These are phyloP conservation scores for Sialis fuliginosa DNA, from an alignment of 2,888 invertebrate genomes.

Conservation along the genomic window DNA sequence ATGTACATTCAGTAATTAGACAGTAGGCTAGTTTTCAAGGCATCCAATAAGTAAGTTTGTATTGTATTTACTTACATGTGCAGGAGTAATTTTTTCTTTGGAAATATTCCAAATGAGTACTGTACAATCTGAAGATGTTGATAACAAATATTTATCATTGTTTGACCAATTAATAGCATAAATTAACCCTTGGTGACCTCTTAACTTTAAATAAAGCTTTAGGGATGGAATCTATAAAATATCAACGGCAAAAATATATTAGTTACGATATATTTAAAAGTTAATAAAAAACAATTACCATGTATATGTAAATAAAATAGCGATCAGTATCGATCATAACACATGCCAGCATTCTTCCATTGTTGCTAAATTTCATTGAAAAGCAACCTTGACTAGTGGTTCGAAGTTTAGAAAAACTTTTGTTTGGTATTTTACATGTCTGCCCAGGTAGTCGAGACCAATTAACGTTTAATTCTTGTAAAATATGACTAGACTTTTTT, in stretches of 20 bases:
- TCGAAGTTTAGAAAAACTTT: constrained; percentile 22
- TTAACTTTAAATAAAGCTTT: constrained; percentile 21
- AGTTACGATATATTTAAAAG: background rate
- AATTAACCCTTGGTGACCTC: constrained; percentile 42
- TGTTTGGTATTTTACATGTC: constrained; percentile 40
- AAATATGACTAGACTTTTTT: background rate
- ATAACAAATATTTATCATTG: constrained; percentile 32
- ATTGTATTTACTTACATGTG: no score
- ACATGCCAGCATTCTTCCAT: constrained; percentile 34
- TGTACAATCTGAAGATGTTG: constrained; percentile 41
- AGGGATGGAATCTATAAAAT: constrained; percentile 13
- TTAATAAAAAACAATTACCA: constrained; percentile 20
- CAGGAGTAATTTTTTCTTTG: no score
- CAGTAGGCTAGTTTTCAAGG: no score
- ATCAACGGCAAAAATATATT: background rate
- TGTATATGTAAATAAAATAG: constrained; percentile 30
- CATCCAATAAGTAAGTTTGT: no score
- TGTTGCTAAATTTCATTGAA: constrained; percentile 28
- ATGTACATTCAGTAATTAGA: no score
- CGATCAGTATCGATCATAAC: constrained; percentile 27
- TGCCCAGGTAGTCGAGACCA: constrained; percentile 11
- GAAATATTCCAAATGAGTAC: no score
- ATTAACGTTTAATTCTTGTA: background rate
- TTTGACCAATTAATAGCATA: constrained; percentile 44
- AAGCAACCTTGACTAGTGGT: constrained; percentile 29